Evolutionary conservation across 2,888 invertebrate species (phyloP).

Genomic region (Oithona nana): DNA sequence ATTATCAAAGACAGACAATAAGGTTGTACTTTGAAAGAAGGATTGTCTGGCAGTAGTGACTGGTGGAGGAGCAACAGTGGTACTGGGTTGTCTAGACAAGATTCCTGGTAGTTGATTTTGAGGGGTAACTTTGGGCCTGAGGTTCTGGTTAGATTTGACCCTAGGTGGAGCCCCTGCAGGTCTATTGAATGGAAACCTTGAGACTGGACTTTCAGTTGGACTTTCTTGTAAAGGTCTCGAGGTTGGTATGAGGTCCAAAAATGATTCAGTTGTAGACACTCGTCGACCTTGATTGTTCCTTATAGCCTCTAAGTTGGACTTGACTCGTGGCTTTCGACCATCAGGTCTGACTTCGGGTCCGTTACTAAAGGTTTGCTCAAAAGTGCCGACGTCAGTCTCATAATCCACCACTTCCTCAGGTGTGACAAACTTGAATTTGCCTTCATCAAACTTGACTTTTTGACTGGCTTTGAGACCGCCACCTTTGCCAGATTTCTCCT

Average conservation of each 20-base stretch:
- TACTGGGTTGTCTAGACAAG: not conserved
- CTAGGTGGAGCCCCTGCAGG: not conserved
- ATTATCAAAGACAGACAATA: not conserved
- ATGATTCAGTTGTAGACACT: not conserved
- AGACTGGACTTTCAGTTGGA: not conserved
- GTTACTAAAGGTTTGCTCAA: not conserved
- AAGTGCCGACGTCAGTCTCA: not conserved
- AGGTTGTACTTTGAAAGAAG: not conserved
- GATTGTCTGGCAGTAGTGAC: not conserved
- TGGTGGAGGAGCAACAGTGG: not conserved
- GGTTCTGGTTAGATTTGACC: constrained; percentile 8
- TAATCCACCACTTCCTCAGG: not conserved
- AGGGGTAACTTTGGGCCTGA: not conserved
- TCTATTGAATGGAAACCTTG: not conserved
- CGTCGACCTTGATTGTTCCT: not conserved
- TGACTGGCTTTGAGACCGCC: not conserved
- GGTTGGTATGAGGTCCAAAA: not conserved
- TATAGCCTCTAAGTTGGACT: constrained; percentile 10
- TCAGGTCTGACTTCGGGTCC: constrained; percentile 17
- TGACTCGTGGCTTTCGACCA: constrained; percentile 12
- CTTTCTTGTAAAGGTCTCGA: not conserved
- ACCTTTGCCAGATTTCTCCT: not conserved
- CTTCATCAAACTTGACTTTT: constrained; percentile 8
- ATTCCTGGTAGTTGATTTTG: not conserved
- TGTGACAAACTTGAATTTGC: constrained; percentile 10